These are phyloP conservation scores for Gnathonemus longibarbis DNA, from an alignment of 2,113 vertebrate genomes.

Conservation along the genomic window DNA sequence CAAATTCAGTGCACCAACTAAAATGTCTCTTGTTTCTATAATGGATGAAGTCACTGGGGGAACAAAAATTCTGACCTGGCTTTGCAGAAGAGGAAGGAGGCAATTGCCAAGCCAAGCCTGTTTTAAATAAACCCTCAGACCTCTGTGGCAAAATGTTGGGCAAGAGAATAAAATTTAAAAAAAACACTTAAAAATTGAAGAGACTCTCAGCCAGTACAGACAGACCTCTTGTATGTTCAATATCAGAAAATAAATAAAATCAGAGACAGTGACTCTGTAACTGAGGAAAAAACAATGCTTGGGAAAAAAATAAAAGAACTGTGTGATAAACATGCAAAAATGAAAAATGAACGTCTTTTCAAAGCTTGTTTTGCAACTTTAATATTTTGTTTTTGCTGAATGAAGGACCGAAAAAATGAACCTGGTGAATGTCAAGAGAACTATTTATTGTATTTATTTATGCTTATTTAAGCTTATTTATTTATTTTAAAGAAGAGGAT, in stretches of 20 bases:
- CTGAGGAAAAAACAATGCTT: background rate
- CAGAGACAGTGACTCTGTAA: conserved; percentile 22
- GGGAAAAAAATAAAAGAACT: background rate
- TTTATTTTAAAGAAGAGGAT: conserved; percentile 40
- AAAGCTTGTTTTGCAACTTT: conserved; percentile 18
- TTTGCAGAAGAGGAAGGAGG: background rate
- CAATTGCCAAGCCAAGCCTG: background rate
- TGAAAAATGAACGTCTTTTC: conserved; percentile 4
- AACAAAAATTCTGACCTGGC: background rate
- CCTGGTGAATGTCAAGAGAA: conserved; percentile 61
- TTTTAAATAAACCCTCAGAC: background rate
- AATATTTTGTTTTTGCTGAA: conserved; percentile 43
- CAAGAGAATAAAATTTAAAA: background rate
- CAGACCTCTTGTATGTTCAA: background rate
- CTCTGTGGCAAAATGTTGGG: background rate
- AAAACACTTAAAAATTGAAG: background rate
- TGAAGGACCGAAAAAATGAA: conserved; percentile 53
- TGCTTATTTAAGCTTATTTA: conserved; percentile 37
- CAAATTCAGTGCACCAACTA: background rate
- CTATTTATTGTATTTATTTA: conserved; percentile 45
- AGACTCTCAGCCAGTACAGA: background rate
- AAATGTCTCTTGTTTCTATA: background rate
- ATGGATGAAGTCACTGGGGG: background rate
- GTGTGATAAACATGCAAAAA: conserved; percentile 11
- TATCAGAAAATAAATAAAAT: conserved; percentile 3